phyloP scores from a whole-genome alignment of 2,888 invertebrate species.

The Microctonus hyperodae region DNA sequence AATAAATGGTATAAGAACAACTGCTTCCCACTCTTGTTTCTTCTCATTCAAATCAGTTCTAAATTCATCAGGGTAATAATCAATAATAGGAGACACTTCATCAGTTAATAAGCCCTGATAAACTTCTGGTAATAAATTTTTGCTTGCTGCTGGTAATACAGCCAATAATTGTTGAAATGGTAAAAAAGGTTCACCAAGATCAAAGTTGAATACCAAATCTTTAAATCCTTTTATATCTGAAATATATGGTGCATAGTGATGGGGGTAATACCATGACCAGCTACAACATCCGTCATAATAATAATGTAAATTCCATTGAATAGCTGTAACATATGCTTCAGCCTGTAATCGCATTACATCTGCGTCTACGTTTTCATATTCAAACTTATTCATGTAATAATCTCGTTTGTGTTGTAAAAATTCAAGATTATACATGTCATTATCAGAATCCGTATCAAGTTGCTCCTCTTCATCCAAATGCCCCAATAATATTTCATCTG shows the following conservation, averaged over 20 bases:
- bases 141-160: constrained; percentile 88
- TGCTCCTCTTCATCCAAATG: constrained; percentile 47
- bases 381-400: constrained; percentile 91
- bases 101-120: constrained; percentile 83
- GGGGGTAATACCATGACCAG: constrained; percentile 99
- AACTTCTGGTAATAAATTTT: constrained; percentile 76
- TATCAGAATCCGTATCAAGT: constrained; percentile 47
- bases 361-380: constrained; percentile 76
- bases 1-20: constrained; percentile 92
- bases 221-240: constrained; percentile 89
- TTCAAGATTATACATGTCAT: constrained; percentile 71
- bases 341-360: constrained; percentile 83
- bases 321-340: constrained; percentile 87
- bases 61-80: constrained; percentile 92
- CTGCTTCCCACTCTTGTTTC: constrained; percentile 95
- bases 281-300: constrained; percentile 96
- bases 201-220: constrained; percentile 80
- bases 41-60: constrained; percentile 96
- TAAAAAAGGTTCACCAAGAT: constrained; percentile 85
- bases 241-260: constrained; percentile 96
- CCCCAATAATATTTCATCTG: constrained; percentile 68
- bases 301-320: constrained; percentile 97
- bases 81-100: constrained; percentile 80
- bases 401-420: constrained; percentile 86
- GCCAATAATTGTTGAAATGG: constrained; percentile 93